phyloP scores from a whole-genome alignment of 2,888 invertebrate genomes.

The Drosophila anomelani region DNA sequence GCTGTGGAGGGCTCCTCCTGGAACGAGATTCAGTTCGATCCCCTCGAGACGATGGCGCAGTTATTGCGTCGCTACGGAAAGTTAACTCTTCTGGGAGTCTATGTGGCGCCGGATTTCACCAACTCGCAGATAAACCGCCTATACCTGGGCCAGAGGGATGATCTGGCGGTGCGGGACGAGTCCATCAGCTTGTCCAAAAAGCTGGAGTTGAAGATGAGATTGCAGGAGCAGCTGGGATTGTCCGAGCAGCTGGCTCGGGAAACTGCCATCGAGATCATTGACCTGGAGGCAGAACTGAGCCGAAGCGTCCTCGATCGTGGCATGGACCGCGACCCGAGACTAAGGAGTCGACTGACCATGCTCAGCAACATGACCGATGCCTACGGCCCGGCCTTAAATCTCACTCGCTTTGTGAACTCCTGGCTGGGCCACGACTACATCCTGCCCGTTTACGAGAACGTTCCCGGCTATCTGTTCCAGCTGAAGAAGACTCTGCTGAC shows the following conservation, averaged over 20 bases:
- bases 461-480: constrained; percentile 73
- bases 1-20: constrained; percentile 73
- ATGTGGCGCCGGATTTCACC: constrained; percentile 67
- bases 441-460: constrained; percentile 77
- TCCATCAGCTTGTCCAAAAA: constrained; percentile 27
- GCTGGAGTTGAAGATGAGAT: constrained; percentile 37
- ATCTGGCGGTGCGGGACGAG: constrained; percentile 47
- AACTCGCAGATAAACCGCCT: constrained; percentile 75
- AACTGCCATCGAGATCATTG: constrained; percentile 63
- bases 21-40: constrained; percentile 76
- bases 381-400: constrained; percentile 73
- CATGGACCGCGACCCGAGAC: constrained; percentile 54
- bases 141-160: constrained; percentile 68
- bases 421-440: constrained; percentile 80
- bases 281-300: constrained; percentile 65
- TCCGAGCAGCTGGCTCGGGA: constrained; percentile 44
- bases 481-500: constrained; percentile 64
- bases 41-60: constrained; percentile 70
- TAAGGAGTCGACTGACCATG: constrained; percentile 61
- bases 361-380: constrained; percentile 66
- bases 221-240: constrained; percentile 70
- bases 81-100: constrained; percentile 71
- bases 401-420: constrained; percentile 70
- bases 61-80: constrained; percentile 77
- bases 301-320: constrained; percentile 52